Evolutionary conservation across 2,113 vertebrate species (phyloP).

Genomic region (Indri indri): DNA sequence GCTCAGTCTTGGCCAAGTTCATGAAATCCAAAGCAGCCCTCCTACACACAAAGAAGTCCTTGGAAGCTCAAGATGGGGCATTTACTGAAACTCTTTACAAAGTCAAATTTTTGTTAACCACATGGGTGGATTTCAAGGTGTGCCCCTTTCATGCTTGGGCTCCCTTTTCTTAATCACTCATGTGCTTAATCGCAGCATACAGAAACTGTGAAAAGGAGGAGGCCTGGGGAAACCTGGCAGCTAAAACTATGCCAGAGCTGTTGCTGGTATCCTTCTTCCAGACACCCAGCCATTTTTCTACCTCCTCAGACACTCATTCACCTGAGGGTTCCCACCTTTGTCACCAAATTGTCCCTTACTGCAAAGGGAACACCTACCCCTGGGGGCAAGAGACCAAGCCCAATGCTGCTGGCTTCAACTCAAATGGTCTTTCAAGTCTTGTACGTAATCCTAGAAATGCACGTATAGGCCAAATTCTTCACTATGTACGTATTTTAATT

Average conservation of each 20-base stretch:
- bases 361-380: not conserved
- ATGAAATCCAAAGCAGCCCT: not conserved
- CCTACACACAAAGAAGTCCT: not conserved
- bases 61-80: not conserved
- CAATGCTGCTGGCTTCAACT: not conserved
- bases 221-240: not conserved
- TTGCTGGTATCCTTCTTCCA: not conserved
- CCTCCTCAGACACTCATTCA: not conserved
- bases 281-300: not conserved
- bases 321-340: not conserved
- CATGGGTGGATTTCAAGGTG: not conserved
- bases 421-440: not conserved
- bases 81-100: not conserved
- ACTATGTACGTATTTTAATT: not conserved
- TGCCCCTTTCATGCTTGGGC: not conserved
- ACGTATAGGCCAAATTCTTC: not conserved
- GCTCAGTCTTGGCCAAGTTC: no score
- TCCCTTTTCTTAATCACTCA: not conserved
- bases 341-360: not conserved
- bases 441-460: not conserved
- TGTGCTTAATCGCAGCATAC: not conserved
- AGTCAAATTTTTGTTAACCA: not conserved
- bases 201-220: not conserved
- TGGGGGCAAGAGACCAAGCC: not conserved
- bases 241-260: not conserved